These are phyloP conservation scores for Colius striatus DNA, from an alignment of 2,113 vertebrate genomes.

Conservation along the genomic window DNA sequence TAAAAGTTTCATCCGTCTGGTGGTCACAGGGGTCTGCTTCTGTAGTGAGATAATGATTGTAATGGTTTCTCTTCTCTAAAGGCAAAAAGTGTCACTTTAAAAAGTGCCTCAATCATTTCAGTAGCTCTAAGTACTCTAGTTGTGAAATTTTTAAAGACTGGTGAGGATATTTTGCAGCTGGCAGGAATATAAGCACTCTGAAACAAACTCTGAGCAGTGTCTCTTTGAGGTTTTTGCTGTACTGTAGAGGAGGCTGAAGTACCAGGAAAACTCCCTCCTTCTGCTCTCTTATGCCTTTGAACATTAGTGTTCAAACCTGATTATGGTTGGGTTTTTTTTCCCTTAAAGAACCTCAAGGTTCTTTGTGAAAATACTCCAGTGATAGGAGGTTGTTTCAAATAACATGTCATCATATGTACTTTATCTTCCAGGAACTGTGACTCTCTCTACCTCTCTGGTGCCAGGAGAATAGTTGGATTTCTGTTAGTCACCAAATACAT, in stretches of 20 bases:
- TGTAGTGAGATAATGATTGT: background rate
- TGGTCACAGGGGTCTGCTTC: background rate
- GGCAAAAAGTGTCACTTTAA: background rate
- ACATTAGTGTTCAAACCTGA: background rate
- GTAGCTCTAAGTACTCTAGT: background rate
- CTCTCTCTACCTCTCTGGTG: background rate
- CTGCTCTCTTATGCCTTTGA: background rate
- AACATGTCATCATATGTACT: constrained; percentile 25
- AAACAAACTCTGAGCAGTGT: background rate
- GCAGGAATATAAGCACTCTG: background rate
- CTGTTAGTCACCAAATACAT: background rate
- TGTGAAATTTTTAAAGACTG: constrained; percentile 37
- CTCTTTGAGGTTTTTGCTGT: background rate
- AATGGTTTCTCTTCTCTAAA: background rate
- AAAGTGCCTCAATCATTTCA: background rate
- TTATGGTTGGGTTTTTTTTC: background rate
- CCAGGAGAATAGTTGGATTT: constrained; percentile 4
- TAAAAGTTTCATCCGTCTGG: background rate
- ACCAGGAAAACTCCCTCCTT: background rate
- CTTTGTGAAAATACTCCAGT: background rate
- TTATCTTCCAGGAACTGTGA: constrained; percentile 59
- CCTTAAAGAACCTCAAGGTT: background rate
- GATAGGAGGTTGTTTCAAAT: background rate
- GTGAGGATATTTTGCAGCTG: background rate
- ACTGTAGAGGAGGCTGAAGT: constrained; percentile 11